Conservation (phyloP, 2,797 vertebrate species). For the Coluber constrictor region DNA sequence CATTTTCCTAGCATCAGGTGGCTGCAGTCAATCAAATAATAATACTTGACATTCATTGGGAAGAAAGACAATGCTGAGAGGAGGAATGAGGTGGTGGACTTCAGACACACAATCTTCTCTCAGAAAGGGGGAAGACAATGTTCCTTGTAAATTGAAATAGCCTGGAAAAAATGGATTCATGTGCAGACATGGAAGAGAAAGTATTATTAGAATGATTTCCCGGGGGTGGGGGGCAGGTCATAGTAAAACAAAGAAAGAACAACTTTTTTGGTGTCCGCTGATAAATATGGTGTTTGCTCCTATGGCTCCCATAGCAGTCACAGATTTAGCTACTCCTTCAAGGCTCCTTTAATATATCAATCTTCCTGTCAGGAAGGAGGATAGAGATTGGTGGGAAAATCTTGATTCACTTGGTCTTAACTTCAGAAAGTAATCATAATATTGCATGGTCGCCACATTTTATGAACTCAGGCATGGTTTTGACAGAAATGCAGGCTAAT, state of each 20-base stretch:
- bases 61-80: constrained; percentile 69
- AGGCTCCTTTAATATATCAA: background rate
- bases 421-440: background rate
- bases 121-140: background rate
- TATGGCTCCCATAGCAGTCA: background rate
- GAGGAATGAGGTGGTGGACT: constrained; percentile 53
- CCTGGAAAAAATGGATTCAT: background rate
- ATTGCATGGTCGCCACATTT: background rate
- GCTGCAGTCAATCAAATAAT: constrained; percentile 79
- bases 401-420: background rate
- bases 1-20: constrained; percentile 80
- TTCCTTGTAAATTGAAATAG: background rate
- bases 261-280: background rate
- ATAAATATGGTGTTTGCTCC: background rate
- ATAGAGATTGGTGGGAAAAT: background rate
- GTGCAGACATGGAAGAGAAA: background rate
- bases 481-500: background rate
- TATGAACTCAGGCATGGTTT: background rate
- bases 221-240: background rate
- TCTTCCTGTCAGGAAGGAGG: background rate
- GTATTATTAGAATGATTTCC: background rate
- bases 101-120: constrained; percentile 31
- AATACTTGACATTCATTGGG: constrained; percentile 55
- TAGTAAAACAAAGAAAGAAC: background rate
- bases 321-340: background rate